Conservation (phyloP, 2,113 vertebrate species). For the Gadus macrocephalus region DNA sequence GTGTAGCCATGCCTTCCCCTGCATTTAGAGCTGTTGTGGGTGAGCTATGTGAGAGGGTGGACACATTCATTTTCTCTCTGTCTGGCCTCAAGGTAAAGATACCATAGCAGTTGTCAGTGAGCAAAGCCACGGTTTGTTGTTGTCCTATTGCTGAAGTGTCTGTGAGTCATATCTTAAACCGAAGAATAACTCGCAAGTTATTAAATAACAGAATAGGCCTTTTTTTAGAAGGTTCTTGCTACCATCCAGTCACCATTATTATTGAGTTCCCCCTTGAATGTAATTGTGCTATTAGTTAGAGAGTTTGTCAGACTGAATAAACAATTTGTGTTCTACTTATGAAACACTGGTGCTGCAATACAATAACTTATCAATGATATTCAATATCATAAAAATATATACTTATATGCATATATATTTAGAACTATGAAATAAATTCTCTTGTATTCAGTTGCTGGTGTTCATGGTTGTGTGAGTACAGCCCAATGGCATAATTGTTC, state of each 20-base stretch:
- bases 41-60: conserved; percentile 4
- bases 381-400: neutral
- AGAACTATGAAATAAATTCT: no score
- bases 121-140: neutral
- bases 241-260: no score
- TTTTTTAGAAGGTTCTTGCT: no score
- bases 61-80: conserved; percentile 11
- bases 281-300: no score
- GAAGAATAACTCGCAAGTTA: no score
- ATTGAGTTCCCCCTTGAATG: no score
- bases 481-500: no score
- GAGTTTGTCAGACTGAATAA: neutral
- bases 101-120: neutral
- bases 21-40: neutral
- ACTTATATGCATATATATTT: no score
- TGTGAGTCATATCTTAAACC: no score
- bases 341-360: neutral
- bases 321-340: neutral
- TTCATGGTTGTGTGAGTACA: no score
- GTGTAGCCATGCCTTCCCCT: neutral
- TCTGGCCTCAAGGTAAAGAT: conserved; percentile 14
- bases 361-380: neutral
- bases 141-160: neutral
- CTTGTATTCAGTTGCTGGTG: no score
- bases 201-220: no score